Base-by-base conservation (phyloP, 35 echinoderm and acorn worm species). In the Heliocidaris erythrogramma region DNA sequence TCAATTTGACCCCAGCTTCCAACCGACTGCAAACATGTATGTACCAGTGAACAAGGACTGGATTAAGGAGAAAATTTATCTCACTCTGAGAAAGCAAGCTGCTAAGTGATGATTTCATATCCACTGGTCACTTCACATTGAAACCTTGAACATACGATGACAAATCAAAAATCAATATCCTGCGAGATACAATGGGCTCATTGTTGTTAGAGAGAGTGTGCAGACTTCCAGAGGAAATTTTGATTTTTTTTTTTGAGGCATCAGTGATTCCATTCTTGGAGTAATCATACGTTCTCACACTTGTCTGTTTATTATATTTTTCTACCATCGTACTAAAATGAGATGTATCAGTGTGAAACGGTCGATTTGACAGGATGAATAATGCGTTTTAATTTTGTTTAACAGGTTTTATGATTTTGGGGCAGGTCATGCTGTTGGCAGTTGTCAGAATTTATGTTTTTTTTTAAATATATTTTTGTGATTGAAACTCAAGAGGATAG, bases 21-120 rank as follows among this genome's bases (percentile, higher is more conserved):
- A 97, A 52, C 93, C 91, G 2, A 92, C 91, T 92, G 91, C 91
- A 49, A 92, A 92, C 91, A 92, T 92, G 53, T 97, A 97, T 94
- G 93, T 96, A 47, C 97, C 97, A 7, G 94, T 96, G 88, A 97
- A 97, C 97, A 97, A 97, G 90, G 97, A 97, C 93, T 97, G 95
- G 93, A 96, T 97, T 30, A 97, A 97, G 91, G 97, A 97, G 90
- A 96, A 95, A 61, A 97, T 97, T n/a, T 97, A 97, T 93, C 96
- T 94, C 42, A 95, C 96, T 48, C 95, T 97, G 2, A 96, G 95
- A 88, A 96, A 97, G 30, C 97, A 97, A 88, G 97, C 97, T 21
- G 89, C 95, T 27, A 95, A 92, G 49, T 92, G 49, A 92, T 48
- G 87, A 78, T 24, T 78, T 7, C 0, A n/a, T 18, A 18, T 78